Percentiles rank a stretch among this genome's conserved stretches.
phyloP scores from a whole-genome alignment of 2,888 invertebrate species.

The Cecidostiba fungosa region DNA sequence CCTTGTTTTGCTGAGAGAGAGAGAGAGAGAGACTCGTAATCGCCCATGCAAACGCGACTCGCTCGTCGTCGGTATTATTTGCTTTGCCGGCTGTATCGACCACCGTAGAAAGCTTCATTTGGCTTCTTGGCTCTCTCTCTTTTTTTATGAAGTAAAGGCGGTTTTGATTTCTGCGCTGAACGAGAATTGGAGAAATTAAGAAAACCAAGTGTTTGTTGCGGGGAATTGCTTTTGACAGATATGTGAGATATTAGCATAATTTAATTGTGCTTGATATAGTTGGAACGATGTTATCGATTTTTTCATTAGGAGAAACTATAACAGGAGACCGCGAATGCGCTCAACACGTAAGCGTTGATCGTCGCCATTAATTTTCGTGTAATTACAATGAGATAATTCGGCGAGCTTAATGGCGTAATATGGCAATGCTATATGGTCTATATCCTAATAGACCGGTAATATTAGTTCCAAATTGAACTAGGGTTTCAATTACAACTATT shows the following conservation, averaged over 20 bases:
- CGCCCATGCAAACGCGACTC: not conserved
- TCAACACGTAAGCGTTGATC: not conserved
- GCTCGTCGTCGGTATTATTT: not conserved
- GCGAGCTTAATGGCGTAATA: not conserved
- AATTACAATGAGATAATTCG: conserved; percentile 21
- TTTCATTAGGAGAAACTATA: not conserved
- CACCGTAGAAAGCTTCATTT: not conserved
- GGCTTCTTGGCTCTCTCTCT: too few species aligned
- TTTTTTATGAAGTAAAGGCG: not conserved
- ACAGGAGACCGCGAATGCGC: not conserved
- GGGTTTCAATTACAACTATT: not conserved
- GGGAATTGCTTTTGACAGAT: not conserved
- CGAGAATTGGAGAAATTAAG: too few species aligned
- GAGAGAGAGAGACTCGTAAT: conserved; percentile 1
- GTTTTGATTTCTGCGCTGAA: not conserved
- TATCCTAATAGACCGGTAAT: not conserved
- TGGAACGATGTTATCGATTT: not conserved
- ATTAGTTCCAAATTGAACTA: conserved; percentile 7
- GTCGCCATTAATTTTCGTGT: not conserved
- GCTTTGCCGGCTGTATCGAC: not conserved
- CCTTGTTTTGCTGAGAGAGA: not conserved
- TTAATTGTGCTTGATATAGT: not conserved
- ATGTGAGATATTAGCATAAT: not conserved
- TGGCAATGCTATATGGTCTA: not conserved
- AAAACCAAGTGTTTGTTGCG: too few species aligned